Conservation (phyloP, 2,888 invertebrate species). For the Antitype chi region DNA sequence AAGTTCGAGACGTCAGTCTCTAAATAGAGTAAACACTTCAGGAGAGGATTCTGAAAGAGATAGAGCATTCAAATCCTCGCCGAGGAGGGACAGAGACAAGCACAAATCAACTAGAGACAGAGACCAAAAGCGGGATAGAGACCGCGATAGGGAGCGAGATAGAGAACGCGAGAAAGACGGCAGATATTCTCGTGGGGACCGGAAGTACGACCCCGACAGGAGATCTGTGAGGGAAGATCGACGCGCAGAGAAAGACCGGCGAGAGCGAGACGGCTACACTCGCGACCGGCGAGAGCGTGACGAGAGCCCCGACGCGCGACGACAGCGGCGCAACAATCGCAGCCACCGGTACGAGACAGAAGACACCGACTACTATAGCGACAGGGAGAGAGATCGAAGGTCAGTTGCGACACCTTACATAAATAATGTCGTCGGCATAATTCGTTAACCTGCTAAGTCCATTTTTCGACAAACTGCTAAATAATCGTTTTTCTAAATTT, state of each 20-base stretch:
- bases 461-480: too few relatives aligned
- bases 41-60: constrained; percentile 87
- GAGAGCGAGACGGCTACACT: constrained; percentile 71
- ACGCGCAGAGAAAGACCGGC: constrained; percentile 79
- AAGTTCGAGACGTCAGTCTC: constrained; percentile 79
- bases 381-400: constrained; percentile 91
- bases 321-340: constrained; percentile 81
- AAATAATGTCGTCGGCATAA: too few relatives aligned
- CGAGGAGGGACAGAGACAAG: constrained; percentile 82
- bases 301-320: constrained; percentile 80
- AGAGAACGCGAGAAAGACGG: constrained; percentile 79
- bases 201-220: constrained; percentile 80
- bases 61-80: constrained; percentile 80
- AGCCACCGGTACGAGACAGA: constrained; percentile 91
- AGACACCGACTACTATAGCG: constrained; percentile 93
- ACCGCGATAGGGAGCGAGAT: constrained; percentile 73
- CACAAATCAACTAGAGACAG: constrained; percentile 78
- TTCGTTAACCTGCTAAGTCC: too few relatives aligned
- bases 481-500: too few relatives aligned
- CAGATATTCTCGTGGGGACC: constrained; percentile 80
- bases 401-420: constrained; percentile 58
- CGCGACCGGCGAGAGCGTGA: constrained; percentile 74
- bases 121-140: constrained; percentile 73
- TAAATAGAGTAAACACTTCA: constrained; percentile 81
- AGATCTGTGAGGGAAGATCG: constrained; percentile 77